Evolutionary conservation across 2,113 vertebrate species (phyloP), one percentile per base, ranked within the genome.

Genomic region (Petrocephalus microphthalmus): DNA sequence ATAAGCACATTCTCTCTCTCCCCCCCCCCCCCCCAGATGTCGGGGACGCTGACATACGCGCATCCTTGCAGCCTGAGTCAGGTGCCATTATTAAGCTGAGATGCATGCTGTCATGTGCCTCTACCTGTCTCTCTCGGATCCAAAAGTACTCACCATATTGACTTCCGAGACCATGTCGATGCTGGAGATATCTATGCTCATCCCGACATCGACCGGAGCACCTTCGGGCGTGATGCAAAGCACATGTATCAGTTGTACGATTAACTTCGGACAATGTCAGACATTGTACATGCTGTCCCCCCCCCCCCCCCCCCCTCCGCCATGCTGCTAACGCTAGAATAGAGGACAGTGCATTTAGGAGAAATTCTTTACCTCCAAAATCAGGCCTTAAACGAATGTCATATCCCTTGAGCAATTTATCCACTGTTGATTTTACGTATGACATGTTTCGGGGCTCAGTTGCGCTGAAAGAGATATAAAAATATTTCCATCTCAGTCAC

Each of bases 141-240:
- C 89, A 83, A 60, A 90, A 67, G 86, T 93, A 98, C 97, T 98
- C 93, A 99, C 97, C 97, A 97, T 98, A 94, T 97, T 99, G 92
- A 98, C 97, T 95, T 99, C 97, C 7, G 97, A 98, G 89, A 98
- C 97, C 96, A 97, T 97, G 91, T 99, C 97, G 85, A 97, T 98
- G 89, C 97, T 97, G 93, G 97, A 95, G 88, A 99, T 96, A 90
- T 98, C 97, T 91, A 98, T 98, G 91, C 97, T 94, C 97, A 98
- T 98, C 87, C 96, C 97, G 52, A 99, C 98, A 53, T 97, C 97
- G 91, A 99, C 97, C 2, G 97, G 97, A 88, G 97, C 96, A 92
- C 98, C 97, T 97, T 91, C 81, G 86, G 60, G 91, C 82, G 42
- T 86, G 51, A 91, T 67, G 88, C 47, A 88, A 87, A 89, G 57